These are phyloP conservation scores for Eleutherodactylus coqui DNA, from an alignment of 2,797 vertebrate genomes.

Conservation along the genomic window DNA sequence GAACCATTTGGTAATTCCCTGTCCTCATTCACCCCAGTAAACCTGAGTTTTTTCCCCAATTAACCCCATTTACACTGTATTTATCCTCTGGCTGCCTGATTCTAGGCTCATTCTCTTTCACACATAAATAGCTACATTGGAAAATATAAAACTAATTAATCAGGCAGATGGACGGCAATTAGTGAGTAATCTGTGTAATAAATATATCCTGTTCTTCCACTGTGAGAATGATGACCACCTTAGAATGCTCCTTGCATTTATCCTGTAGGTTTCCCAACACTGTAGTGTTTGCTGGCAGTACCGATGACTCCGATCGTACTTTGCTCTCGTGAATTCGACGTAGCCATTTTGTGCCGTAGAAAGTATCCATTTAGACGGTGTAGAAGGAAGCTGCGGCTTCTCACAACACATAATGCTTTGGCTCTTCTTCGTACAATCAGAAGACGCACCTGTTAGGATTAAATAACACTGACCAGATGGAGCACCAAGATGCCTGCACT, in stretches of 20 bases:
- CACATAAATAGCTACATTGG: constrained; percentile 32
- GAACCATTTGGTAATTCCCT: background rate
- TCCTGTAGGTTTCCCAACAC: background rate
- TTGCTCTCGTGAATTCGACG: background rate
- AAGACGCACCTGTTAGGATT: constrained; percentile 60
- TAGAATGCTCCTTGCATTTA: background rate
- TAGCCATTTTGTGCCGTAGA: constrained; percentile 33
- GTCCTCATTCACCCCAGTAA: background rate
- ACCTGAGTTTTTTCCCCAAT: background rate
- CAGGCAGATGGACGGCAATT: constrained; percentile 60
- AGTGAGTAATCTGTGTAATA: constrained; percentile 53
- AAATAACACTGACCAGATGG: constrained; percentile 64
- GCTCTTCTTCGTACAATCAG: constrained; percentile 57
- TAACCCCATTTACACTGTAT: background rate
- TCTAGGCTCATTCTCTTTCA: background rate
- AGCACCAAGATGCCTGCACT: constrained; percentile 61
- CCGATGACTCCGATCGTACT: constrained; percentile 6
- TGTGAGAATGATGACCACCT: background rate
- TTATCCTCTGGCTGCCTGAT: background rate
- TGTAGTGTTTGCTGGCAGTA: background rate
- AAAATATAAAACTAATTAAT: constrained; percentile 46
- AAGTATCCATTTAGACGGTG: background rate
- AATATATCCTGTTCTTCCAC: constrained; percentile 47
- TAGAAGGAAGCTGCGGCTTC: constrained; percentile 48
- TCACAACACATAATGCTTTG: constrained; percentile 54